phyloP scores from a whole-genome alignment of 1,140 invertebrate genomes.

The Homarus americanus region DNA sequence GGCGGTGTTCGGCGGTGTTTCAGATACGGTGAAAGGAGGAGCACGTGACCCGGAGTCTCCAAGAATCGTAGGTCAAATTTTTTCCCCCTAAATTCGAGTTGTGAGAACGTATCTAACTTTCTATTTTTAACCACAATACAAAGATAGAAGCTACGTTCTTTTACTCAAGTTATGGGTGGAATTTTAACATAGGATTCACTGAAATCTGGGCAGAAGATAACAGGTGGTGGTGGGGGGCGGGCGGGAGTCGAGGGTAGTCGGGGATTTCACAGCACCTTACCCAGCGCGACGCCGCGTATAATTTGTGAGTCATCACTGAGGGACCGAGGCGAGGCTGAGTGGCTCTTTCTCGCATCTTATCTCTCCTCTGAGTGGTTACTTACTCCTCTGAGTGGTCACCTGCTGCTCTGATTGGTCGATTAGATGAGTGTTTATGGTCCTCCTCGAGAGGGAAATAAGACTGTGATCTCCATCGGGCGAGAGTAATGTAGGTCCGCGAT shows the following conservation, averaged over 20 bases:
- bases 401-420: constrained; percentile 17
- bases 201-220: not conserved
- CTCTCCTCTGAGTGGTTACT: constrained; percentile 6
- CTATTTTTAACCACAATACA: too few species aligned
- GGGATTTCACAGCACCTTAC: not conserved
- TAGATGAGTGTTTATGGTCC: constrained; percentile 7
- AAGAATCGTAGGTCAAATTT: too few species aligned
- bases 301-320: constrained; percentile 30
- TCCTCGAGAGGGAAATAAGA: constrained; percentile 21
- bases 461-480: constrained; percentile 3
- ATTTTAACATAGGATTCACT: too few species aligned
- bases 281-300: not conserved
- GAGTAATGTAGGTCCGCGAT: not conserved
- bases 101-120: too few species aligned
- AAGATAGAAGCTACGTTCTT: too few species aligned
- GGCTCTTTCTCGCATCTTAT: constrained; percentile 32
- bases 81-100: too few species aligned
- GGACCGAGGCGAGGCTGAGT: constrained; percentile 19
- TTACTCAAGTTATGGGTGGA: too few species aligned
- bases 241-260: not conserved
- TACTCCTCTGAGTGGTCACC: constrained; percentile 28
- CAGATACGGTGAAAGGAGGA: not conserved
- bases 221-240: not conserved
- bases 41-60: too few species aligned
- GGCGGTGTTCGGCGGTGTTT: constrained; percentile 28